phyloP scores from a whole-genome alignment of 2,797 vertebrate genomes.

The Ctenosaura bakeri region DNA sequence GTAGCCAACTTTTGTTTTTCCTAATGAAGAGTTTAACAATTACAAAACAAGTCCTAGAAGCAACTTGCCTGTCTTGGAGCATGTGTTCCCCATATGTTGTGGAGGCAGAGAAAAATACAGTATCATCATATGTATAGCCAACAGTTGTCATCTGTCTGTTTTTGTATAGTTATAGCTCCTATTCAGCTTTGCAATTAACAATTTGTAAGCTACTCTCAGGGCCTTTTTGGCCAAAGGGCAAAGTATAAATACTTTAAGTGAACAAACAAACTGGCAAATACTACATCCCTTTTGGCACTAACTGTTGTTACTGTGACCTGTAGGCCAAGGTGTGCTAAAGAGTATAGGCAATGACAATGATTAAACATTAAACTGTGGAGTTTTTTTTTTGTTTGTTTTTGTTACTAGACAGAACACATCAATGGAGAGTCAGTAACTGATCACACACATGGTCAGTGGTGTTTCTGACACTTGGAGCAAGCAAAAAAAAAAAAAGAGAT shows the following conservation, averaged over 20 bases:
- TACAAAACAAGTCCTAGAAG: background rate
- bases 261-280: conserved; percentile 5
- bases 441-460: background rate
- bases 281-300: background rate
- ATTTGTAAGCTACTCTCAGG: too few relatives aligned
- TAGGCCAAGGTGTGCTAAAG: background rate
- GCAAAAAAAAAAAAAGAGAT: background rate
- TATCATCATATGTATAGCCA: conserved; percentile 9
- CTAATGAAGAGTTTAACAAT: background rate
- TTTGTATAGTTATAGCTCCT: background rate
- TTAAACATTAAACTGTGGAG: background rate
- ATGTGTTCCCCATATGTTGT: background rate
- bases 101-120: background rate
- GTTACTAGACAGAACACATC: conserved; percentile 31
- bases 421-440: background rate
- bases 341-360: background rate
- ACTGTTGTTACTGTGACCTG: background rate
- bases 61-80: background rate
- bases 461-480: background rate
- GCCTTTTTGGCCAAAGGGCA: too few relatives aligned
- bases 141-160: background rate
- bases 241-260: too few relatives aligned
- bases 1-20: background rate
- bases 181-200: background rate
- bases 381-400: background rate